Percentiles rank a stretch among this genome's conserved stretches.
Conservation (phyloP, 2,888 invertebrate genomes). For the Acrocera orbiculus region DNA sequence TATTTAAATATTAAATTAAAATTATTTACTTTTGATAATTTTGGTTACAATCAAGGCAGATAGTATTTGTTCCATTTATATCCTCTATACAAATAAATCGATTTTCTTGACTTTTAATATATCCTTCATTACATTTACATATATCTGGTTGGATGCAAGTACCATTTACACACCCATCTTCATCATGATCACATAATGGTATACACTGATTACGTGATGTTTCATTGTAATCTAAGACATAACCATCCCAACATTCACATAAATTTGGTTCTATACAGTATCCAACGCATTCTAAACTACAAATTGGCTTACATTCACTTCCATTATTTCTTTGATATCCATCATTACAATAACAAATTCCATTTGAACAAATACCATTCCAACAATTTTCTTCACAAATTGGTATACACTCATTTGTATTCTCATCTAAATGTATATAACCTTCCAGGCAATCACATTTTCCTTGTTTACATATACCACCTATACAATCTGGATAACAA, state of each 20-base stretch:
- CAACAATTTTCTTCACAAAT: conserved; percentile 3
- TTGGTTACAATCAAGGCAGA: no score
- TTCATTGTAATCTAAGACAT: not conserved
- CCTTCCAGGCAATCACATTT: not conserved
- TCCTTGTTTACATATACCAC: no score
- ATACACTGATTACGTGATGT: not conserved
- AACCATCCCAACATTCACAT: conserved; percentile 14
- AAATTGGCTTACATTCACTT: no score
- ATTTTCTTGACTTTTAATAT: not conserved
- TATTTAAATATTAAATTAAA: no score
- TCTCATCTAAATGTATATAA: conserved; percentile 1
- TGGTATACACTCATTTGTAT: conserved; percentile 18
- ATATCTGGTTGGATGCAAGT: conserved; percentile 9
- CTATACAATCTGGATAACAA: conserved; percentile 1
- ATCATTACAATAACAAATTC: no score
- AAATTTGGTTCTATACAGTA: conserved; percentile 11
- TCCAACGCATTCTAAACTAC: no score
- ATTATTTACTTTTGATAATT: no score
- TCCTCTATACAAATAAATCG: not conserved
- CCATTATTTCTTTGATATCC: no score
- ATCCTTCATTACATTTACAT: conserved; percentile 14
- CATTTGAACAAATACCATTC: conserved; percentile 4
- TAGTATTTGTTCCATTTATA: not conserved
- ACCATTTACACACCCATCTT: not conserved
- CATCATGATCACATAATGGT: conserved; percentile 3